These are phyloP conservation scores for Stenodera caucasica DNA, from an alignment of 2,888 invertebrate species.

Conservation along the genomic window DNA sequence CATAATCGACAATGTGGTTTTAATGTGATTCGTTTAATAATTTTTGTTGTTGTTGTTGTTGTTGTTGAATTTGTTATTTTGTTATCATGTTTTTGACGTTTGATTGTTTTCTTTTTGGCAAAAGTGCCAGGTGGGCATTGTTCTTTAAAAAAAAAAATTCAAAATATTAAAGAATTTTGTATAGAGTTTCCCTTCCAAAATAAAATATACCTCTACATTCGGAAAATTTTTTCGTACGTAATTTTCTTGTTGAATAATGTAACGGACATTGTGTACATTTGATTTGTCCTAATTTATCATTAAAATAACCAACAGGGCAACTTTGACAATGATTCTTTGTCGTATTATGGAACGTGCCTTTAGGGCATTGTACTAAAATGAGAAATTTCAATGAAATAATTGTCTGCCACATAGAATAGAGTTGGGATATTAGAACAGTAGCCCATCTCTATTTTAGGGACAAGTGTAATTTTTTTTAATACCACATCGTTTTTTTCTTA, in stretches of 20 bases:
- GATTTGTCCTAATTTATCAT: conserved; percentile 59
- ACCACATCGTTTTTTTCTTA: conserved; percentile 62
- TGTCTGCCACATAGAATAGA: background rate
- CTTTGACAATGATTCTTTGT: conserved; percentile 60
- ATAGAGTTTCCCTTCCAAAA: background rate
- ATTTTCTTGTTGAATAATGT: conserved; percentile 60
- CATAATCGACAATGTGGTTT: conserved; percentile 62
- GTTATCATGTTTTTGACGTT: conserved; percentile 38
- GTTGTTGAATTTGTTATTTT: conserved; percentile 17
- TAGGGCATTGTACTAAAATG: conserved; percentile 64
- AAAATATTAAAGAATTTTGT: background rate
- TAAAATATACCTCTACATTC: conserved; percentile 62
- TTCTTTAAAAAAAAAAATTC: conserved; percentile 49
- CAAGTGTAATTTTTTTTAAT: too few relatives aligned
- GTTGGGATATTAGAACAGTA: too few relatives aligned
- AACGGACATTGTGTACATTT: conserved; percentile 62
- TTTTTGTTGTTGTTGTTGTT: background rate
- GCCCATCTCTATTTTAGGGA: too few relatives aligned
- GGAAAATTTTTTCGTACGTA: conserved; percentile 53
- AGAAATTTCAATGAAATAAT: conserved; percentile 11
- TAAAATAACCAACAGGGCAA: conserved; percentile 65
- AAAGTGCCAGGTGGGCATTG: conserved; percentile 62
- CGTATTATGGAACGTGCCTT: conserved; percentile 65
- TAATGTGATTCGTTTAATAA: conserved; percentile 55
- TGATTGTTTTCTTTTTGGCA: conserved; percentile 50